Conservation (phyloP, 2,888 invertebrate species). For the Ophion obscuratus region DNA sequence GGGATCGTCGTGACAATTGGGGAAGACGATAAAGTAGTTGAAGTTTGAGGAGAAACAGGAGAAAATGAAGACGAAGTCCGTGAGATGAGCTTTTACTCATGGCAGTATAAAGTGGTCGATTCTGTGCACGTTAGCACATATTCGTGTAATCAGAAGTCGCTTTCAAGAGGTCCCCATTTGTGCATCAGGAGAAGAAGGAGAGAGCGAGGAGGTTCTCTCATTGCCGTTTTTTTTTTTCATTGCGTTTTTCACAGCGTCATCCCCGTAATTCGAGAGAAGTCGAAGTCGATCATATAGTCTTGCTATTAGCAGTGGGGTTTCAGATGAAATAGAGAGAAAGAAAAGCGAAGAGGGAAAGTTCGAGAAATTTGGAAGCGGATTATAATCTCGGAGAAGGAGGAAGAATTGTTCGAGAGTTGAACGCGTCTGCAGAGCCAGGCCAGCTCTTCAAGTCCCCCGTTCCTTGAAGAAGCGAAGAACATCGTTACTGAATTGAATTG, state of each 20-base stretch:
- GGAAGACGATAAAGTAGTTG: constrained; percentile 43
- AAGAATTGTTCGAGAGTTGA: constrained; percentile 43
- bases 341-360: constrained; percentile 17
- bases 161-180: constrained; percentile 54
- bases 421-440: constrained; percentile 32
- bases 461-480: constrained; percentile 17
- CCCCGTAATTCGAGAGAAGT: constrained; percentile 23
- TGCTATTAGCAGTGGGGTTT: constrained; percentile 12
- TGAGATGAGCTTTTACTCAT: constrained; percentile 22
- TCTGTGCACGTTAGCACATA: constrained; percentile 45
- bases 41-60: constrained; percentile 28
- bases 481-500: constrained; percentile 44
- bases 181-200: neutral
- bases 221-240: constrained; percentile 19
- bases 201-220: constrained; percentile 7
- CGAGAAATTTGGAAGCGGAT: constrained; percentile 31
- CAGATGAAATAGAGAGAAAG: neutral
- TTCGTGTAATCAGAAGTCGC: constrained; percentile 65
- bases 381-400: constrained; percentile 14
- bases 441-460: constrained; percentile 12
- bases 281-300: neutral
- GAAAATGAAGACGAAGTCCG: constrained; percentile 42
- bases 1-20: constrained; percentile 29
- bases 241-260: constrained; percentile 9
- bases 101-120: constrained; percentile 14